Evolutionary conservation across 2,113 vertebrate species (phyloP).

Genomic region (Pomatorhinus ruficollis): DNA sequence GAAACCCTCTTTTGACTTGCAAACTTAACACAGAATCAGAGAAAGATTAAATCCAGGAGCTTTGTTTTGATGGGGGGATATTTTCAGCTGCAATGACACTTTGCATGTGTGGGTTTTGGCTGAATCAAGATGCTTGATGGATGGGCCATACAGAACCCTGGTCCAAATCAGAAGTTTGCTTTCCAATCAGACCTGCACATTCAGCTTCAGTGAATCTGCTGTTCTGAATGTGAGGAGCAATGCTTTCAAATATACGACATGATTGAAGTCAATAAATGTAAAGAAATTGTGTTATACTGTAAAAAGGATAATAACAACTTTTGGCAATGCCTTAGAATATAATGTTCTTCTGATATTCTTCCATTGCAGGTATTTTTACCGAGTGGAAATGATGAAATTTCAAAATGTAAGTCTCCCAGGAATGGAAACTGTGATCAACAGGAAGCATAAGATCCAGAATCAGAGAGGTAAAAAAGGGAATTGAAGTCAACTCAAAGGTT

Average conservation of each 20-base stretch:
- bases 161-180: neutral
- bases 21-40: neutral
- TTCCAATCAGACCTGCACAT: neutral
- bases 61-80: neutral
- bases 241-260: neutral
- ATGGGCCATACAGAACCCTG: neutral
- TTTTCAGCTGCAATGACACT: neutral
- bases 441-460: neutral
- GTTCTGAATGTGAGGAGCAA: neutral
- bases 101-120: neutral
- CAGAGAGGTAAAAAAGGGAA: neutral
- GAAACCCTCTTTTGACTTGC: constrained; percentile 7
- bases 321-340: neutral
- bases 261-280: neutral
- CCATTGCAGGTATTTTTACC: neutral
- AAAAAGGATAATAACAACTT: neutral
- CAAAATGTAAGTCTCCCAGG: neutral
- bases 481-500: neutral
- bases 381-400: neutral
- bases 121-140: neutral
- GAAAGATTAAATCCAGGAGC: constrained; percentile 5
- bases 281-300: neutral
- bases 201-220: constrained; percentile 15
- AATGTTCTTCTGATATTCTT: neutral
- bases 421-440: neutral